A percentile compares a stretch with the other conserved stretches of the same genome.
phyloP scores from a whole-genome alignment of 2,113 vertebrate genomes.

The Amphiprion percula region DNA sequence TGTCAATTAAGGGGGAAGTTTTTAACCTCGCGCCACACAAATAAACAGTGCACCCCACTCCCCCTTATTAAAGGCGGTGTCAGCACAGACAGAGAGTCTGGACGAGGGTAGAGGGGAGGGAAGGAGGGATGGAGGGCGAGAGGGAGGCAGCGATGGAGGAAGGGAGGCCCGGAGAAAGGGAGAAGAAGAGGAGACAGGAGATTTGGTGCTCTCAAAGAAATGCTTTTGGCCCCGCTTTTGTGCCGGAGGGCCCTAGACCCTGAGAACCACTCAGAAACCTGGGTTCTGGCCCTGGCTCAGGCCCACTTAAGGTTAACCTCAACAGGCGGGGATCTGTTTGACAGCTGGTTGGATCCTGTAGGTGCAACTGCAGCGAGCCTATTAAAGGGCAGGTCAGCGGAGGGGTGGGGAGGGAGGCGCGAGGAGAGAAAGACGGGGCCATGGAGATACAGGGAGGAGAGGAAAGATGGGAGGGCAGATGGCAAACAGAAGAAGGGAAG shows the following conservation, averaged over 20 bases:
- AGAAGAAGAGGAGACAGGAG: conserved; percentile 66
- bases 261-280: conserved; percentile 66
- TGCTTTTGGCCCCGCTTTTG: conserved; percentile 72
- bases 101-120: conserved; percentile 59
- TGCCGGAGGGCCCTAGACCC: conserved; percentile 69
- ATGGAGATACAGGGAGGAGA: conserved; percentile 22
- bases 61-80: conserved; percentile 81
- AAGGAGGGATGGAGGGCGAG: conserved; percentile 43
- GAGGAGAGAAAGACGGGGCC: conserved; percentile 20
- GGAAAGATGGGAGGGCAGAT: conserved; percentile 17
- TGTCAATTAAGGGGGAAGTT: conserved; percentile 85
- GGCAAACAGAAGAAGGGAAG: conserved; percentile 5
- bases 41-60: conserved; percentile 78
- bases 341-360: conserved; percentile 63
- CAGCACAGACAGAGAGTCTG: conserved; percentile 83
- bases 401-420: conserved; percentile 3
- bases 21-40: conserved; percentile 83
- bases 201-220: conserved; percentile 70
- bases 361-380: conserved; percentile 53
- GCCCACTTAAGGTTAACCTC: conserved; percentile 71
- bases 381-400: conserved; percentile 52
- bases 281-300: conserved; percentile 61
- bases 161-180: conserved; percentile 63
- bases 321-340: conserved; percentile 64
- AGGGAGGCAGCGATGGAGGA: conserved; percentile 47